phyloP scores from a whole-genome alignment of 2,888 invertebrate genomes.

The Salticus scenicus region DNA sequence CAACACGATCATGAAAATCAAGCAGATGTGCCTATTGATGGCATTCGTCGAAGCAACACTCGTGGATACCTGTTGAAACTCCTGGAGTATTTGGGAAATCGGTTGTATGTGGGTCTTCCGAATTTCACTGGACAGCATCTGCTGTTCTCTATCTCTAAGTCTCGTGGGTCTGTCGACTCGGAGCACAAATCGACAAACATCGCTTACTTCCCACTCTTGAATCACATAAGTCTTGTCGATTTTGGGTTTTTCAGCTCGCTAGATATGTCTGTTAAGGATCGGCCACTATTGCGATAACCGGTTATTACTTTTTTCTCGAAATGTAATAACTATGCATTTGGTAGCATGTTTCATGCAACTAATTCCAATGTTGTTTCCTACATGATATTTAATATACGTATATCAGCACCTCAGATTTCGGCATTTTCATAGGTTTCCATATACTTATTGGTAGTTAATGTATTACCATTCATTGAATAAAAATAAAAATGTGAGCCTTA shows the following conservation, averaged over 20 bases:
- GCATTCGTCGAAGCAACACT: background rate
- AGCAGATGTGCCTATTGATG: slow-evolving; percentile 1
- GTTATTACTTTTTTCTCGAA: background rate
- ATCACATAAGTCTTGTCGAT: slow-evolving; percentile 14
- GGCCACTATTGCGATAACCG: background rate
- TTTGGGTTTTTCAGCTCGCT: background rate
- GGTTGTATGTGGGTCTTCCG: background rate
- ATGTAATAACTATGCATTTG: background rate
- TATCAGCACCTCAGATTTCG: background rate
- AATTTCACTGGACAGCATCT: background rate
- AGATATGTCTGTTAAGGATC: slow-evolving; percentile 9
- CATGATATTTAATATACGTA: background rate
- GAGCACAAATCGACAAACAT: slow-evolving; percentile 11
- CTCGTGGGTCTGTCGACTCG: background rate
- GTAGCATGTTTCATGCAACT: slow-evolving; percentile 5
- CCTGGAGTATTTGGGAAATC: background rate
- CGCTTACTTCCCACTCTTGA: background rate
- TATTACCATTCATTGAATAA: too few species aligned
- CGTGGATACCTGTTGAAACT: slow-evolving; percentile 19
- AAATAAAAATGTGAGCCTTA: too few species aligned
- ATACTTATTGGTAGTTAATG: too few species aligned
- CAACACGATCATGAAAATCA: slow-evolving; percentile 21
- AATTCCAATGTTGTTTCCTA: slow-evolving; percentile 20
- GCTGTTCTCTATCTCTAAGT: background rate
- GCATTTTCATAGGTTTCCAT: too few species aligned